These are phyloP conservation scores for Labeo calbasu DNA, from an alignment of 2,797 vertebrate species.

Conservation along the genomic window DNA sequence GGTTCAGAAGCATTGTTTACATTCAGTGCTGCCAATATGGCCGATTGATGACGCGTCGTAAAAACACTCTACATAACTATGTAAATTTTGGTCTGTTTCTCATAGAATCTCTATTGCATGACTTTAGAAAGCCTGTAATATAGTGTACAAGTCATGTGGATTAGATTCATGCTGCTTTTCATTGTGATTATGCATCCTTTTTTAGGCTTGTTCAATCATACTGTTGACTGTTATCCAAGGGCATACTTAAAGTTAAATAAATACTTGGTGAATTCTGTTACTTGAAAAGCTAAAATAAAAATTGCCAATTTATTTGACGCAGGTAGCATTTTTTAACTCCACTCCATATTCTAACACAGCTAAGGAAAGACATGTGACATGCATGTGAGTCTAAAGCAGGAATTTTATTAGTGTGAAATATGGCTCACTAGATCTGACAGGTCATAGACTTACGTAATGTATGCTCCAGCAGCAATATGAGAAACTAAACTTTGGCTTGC, in stretches of 20 bases:
- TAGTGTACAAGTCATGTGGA: background rate
- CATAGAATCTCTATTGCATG: background rate
- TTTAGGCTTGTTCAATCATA: background rate
- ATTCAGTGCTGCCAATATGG: no score
- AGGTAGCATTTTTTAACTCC: background rate
- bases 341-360: background rate
- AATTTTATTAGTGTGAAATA: background rate
- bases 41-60: no score
- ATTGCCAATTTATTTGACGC: no score
- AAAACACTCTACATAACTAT: no score
- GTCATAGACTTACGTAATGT: background rate
- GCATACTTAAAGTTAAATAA: background rate
- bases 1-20: no score
- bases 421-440: background rate
- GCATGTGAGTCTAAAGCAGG: constrained; percentile 32
- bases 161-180: background rate
- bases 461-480: background rate
- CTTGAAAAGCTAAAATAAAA: background rate
- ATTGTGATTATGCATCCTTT: no score
- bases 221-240: background rate
- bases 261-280: background rate
- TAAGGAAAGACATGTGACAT: constrained; percentile 20
- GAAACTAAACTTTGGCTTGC: background rate
- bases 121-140: background rate
- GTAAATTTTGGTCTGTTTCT: background rate